Evolutionary conservation across 2,113 vertebrate species (phyloP), one percentile per base, ranked within the genome.

Genomic region (Halcyon senegalensis): DNA sequence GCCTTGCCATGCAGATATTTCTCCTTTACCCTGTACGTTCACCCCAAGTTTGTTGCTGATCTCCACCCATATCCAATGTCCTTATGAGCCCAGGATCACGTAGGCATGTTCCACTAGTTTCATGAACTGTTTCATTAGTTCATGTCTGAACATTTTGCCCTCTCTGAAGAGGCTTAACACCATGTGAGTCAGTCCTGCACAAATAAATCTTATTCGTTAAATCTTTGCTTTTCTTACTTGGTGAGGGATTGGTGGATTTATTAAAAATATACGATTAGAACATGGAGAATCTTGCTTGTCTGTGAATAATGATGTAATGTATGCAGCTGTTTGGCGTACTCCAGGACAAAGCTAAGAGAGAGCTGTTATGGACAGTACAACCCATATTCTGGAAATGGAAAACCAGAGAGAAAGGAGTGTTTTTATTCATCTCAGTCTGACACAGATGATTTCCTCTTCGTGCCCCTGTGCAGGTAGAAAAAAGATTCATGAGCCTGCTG

Each of bases 251-350:
- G 94, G 81, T 94, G 83, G 73, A 43, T 84, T 95, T 93, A 68
- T 93, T 84, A 94, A 95, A 93, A 96, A 86, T 90, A 96, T 72
- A 68, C 0, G 3, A 94, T 96, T 96, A 96, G 93, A 92, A 80
- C 95, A 95, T 95, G 95, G 96, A 97, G 91, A 95, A 86, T 94
- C 87, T 96, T 96, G 91, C 77, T 80, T 89, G 43, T 82, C 41
- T 59, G 46, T 84, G 77, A 39, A 87, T 83, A 91, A 53, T 97
- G 94, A 96, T 83, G 92, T 96, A 80, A 96, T 84, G 31, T 80
- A 90, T 85, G 87, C 96, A 97, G 93, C 92, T 96, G 96, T 93
- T 28, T 87, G 78, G 63, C 44, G 89, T 79, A 85, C 25, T n/a
- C 28, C 48, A 41, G 35, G 44, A 59, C 62, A 87, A 81, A 89